These are phyloP conservation scores for Psylliodes chrysocephalus DNA, from an alignment of 2,888 invertebrate genomes.

Conservation along the genomic window DNA sequence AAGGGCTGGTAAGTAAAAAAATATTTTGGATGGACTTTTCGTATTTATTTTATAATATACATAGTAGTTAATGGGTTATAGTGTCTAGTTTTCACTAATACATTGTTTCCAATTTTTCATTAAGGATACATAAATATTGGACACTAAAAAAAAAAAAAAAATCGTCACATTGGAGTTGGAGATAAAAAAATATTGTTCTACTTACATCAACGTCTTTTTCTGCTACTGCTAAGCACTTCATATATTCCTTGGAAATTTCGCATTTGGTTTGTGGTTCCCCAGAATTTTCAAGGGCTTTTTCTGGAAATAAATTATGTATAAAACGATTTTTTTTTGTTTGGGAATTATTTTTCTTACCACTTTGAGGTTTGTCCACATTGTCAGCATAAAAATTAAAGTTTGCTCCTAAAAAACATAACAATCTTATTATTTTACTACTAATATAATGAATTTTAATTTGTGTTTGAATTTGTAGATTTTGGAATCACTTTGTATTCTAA, in stretches of 20 bases:
- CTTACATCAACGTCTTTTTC: constrained; percentile 42
- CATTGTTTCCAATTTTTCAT: background rate
- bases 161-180: too few relatives aligned
- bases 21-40: too few relatives aligned
- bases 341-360: constrained; percentile 31
- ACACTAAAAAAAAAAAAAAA: constrained; percentile 11
- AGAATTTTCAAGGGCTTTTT: constrained; percentile 1
- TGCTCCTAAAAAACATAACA: constrained; percentile 36
- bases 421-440: background rate
- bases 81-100: background rate
- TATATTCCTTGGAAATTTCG: constrained; percentile 50
- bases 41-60: background rate
- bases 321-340: background rate
- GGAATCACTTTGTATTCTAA: too few relatives aligned
- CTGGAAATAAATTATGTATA: constrained; percentile 18
- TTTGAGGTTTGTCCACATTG: constrained; percentile 24
- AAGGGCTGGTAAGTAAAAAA: too few relatives aligned
- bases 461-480: too few relatives aligned
- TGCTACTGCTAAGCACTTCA: constrained; percentile 51
- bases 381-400: constrained; percentile 41
- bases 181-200: background rate
- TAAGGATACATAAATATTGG: constrained; percentile 21
- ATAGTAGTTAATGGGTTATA: background rate
- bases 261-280: constrained; percentile 47
- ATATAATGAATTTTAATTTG: too few relatives aligned